Base-by-base conservation (phyloP, 2,888 invertebrate genomes). In the Bellardia pandia region DNA sequence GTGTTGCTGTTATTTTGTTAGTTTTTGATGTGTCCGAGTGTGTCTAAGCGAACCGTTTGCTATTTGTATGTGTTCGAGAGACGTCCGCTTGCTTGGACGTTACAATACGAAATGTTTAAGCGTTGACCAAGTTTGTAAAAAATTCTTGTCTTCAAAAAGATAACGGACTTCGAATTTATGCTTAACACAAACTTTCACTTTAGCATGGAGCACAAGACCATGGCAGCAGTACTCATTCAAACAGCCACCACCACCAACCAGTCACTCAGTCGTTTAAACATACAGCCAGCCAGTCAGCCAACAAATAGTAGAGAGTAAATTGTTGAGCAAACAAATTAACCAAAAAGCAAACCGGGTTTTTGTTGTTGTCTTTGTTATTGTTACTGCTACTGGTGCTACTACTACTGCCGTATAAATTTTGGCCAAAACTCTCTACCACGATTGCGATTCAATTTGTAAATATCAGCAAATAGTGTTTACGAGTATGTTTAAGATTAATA, bases 121-220 rank as follows among this genome's bases (percentile, higher is more conserved):
- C 37, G 71, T 37, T 85, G 87, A 78, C 85, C 87, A 87, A 87
- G 81, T 85, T 85, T 75, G 85, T 87, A 58, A 75, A 85, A 78
- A 81, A 85, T 85, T 86, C 76, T 86, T 79, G 72, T 79, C 60
- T 86, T 83, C 30, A 72, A 87, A 90, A 90, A 91, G 92, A 92
- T 92, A 92, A 92, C 92, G 92, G 92, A 91, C 92, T 91, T 92
- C 89, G 90, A 91, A 91, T 91, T 91, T 91, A 90, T 92, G 87
- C 89, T 87, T 85, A 85, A 87, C 77, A 81, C 69, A 81, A 92
- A 92, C 92, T 92, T 92, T 92, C 92, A 92, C 92, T 92, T 92
- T 92, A 92, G 91, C 92, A 89, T 85, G 77, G 75, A 87, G 90
- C 91, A 89, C 86, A 85, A 86, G 64, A 78, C 74, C n/a, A 51